phyloP scores from a whole-genome alignment of 2,113 vertebrate species.

The Carassius auratus region DNA sequence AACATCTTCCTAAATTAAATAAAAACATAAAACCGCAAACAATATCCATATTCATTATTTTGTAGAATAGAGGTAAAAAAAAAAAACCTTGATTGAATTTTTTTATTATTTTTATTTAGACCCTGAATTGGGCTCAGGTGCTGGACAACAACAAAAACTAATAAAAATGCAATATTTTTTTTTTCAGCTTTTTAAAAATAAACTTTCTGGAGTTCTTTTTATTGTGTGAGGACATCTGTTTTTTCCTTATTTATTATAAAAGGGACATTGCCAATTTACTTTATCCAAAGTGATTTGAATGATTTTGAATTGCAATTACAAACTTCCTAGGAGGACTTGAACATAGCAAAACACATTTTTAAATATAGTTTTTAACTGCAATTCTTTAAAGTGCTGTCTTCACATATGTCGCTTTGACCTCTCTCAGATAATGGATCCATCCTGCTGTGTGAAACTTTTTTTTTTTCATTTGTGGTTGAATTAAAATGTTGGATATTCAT shows the following conservation, averaged over 20 bases:
- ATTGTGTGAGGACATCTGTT: not conserved
- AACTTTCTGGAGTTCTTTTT: not conserved
- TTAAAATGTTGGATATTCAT: constrained; percentile 23
- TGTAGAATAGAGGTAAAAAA: too few relatives aligned
- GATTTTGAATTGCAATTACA: not conserved
- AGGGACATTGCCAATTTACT: not conserved
- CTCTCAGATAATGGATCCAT: not conserved
- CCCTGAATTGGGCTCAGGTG: too few relatives aligned
- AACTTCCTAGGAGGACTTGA: not conserved
- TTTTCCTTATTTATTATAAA: not conserved
- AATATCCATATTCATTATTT: too few relatives aligned
- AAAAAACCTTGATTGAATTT: too few relatives aligned
- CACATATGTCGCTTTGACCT: constrained; percentile 13
- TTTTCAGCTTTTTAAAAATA: not conserved
- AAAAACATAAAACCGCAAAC: too few relatives aligned
- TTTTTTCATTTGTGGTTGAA: not conserved
- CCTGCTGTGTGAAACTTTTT: not conserved
- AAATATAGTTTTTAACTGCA: not conserved
- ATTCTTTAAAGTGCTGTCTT: not conserved
- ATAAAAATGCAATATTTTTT: too few relatives aligned
- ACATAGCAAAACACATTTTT: not conserved
- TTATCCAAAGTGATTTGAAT: not conserved
- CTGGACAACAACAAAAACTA: too few relatives aligned
- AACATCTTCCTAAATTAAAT: too few relatives aligned
- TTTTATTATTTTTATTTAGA: too few relatives aligned